These are phyloP conservation scores for Eupithecia subumbrata DNA, from an alignment of 2,888 invertebrate species.

Conservation along the genomic window DNA sequence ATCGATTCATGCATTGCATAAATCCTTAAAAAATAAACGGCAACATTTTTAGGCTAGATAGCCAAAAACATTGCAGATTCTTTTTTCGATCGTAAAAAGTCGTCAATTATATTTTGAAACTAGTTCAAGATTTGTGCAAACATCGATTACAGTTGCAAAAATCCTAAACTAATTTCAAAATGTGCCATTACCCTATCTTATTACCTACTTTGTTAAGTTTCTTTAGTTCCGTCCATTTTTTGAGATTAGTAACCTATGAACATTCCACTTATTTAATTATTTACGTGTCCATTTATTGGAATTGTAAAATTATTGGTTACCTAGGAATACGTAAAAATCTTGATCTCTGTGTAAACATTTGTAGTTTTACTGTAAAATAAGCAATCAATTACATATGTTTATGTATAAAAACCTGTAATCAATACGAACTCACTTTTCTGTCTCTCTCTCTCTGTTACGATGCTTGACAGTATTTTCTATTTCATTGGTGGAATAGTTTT, in stretches of 20 bases:
- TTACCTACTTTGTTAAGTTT: not conserved
- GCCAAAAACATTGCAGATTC: not conserved
- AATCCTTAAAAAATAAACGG: not conserved
- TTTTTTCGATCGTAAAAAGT: not conserved
- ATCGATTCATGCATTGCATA: not conserved
- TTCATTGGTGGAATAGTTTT: not conserved
- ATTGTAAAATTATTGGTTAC: not conserved
- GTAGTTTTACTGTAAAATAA: not conserved
- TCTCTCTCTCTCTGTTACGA: not conserved
- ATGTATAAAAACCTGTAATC: not conserved
- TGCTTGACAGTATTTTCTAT: not conserved
- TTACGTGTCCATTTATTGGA: not conserved
- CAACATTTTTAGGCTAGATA: not conserved
- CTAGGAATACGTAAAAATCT: not conserved
- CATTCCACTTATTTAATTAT: slow-evolving; percentile 6
- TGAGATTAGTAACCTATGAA: not conserved
- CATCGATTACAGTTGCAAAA: too few relatives aligned
- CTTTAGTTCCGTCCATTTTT: slow-evolving; percentile 9
- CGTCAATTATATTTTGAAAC: not conserved
- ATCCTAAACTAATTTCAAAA: too few relatives aligned
- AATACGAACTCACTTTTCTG: not conserved
- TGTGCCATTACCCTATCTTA: not conserved
- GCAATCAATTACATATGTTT: not conserved
- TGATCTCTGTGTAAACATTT: not conserved
- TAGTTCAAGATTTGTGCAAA: too few relatives aligned